A percentile compares a stretch with the other conserved stretches of the same genome.
phyloP scores from a whole-genome alignment of 2,888 invertebrate genomes.

The Lamellibrachia columna region DNA sequence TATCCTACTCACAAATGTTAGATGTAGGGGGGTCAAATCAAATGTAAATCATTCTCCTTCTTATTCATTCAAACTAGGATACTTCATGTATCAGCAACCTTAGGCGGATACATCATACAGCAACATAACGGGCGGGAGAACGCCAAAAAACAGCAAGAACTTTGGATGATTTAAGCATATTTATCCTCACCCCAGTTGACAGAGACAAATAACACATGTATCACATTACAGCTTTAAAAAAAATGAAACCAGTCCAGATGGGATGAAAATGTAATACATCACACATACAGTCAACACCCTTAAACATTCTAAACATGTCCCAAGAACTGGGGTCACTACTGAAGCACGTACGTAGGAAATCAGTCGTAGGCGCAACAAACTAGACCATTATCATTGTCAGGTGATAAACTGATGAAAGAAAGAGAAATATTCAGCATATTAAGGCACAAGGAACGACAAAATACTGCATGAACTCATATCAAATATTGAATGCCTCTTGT shows the following conservation, averaged over 20 bases:
- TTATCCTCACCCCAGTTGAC: no score
- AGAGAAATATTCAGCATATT: neutral
- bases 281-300: no score
- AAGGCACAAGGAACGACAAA: neutral
- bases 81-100: no score
- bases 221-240: no score
- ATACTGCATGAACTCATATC: neutral
- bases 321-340: neutral
- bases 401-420: neutral
- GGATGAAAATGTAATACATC: no score
- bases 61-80: no score
- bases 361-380: neutral
- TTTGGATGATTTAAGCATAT: neutral
- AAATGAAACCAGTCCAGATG: no score
- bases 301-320: neutral
- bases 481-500: neutral
- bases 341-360: neutral
- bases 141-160: neutral
- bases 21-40: neutral
- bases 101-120: neutral
- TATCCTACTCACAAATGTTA: no score
- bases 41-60: neutral
- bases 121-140: neutral
- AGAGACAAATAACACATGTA: no score
- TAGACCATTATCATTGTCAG: neutral